A percentile compares a stretch with the other conserved stretches of the same genome.
These are phyloP conservation scores for Tetragnatha versicolor DNA, from an alignment of 1,140 invertebrate species.

Conservation along the genomic window DNA sequence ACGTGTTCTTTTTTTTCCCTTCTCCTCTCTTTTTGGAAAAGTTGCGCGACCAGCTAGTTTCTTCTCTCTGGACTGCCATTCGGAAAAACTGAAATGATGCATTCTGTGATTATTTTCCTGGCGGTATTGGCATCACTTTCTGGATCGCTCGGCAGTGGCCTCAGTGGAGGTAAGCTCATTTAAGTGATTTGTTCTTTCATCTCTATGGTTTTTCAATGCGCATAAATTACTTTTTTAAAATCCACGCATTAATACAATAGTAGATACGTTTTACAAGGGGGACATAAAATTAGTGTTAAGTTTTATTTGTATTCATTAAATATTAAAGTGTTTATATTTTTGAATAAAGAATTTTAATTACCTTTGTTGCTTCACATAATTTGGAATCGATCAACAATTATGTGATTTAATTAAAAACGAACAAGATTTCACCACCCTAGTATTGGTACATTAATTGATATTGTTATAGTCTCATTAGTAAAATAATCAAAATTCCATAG, in stretches of 20 bases:
- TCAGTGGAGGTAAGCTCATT: conserved; percentile 28
- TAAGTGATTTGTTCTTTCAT: neutral
- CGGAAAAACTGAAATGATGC: conserved; percentile 11
- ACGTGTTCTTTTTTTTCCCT: conserved; percentile 30
- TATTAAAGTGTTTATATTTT: too few relatives aligned
- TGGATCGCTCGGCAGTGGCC: conserved; percentile 8
- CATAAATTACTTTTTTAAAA: neutral
- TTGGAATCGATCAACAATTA: too few relatives aligned
- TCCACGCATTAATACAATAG: neutral
- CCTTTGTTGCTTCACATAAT: too few relatives aligned
- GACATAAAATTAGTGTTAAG: too few relatives aligned
- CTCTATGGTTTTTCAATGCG: neutral
- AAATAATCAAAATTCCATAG: too few relatives aligned
- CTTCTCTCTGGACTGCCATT: neutral
- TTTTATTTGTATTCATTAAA: too few relatives aligned
- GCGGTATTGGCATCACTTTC: neutral
- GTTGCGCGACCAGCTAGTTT: neutral
- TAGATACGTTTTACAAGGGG: too few relatives aligned
- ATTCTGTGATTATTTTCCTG: conserved; percentile 18
- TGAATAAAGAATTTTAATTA: too few relatives aligned
- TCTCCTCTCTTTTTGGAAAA: neutral
- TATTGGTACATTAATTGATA: too few relatives aligned
- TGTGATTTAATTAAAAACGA: too few relatives aligned
- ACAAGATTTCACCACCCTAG: too few relatives aligned
- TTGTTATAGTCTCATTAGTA: too few relatives aligned